phyloP scores from a whole-genome alignment of 2,113 vertebrate species.

The Oreochromis aureus region DNA sequence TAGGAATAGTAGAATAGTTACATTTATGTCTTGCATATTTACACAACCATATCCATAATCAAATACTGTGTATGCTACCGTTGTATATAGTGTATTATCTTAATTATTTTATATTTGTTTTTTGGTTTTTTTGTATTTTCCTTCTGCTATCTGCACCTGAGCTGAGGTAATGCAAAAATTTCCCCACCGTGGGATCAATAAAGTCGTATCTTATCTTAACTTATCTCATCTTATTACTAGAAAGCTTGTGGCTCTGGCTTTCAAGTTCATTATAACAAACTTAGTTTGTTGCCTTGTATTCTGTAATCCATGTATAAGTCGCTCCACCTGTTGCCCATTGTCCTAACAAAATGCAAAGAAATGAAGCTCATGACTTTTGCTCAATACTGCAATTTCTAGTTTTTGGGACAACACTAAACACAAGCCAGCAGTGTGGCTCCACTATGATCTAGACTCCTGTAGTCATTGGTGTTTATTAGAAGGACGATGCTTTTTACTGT shows the following conservation, averaged over 20 bases:
- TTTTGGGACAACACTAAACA: background rate
- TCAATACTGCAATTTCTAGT: background rate
- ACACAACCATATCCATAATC: background rate
- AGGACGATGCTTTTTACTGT: background rate
- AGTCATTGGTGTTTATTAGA: background rate
- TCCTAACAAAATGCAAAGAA: background rate
- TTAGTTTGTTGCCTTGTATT: background rate
- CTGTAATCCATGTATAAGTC: background rate
- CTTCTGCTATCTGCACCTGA: background rate
- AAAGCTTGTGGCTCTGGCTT: background rate
- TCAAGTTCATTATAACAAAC: background rate
- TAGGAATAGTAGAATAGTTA: background rate
- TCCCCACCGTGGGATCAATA: background rate
- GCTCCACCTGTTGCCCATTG: rapidly evolving
- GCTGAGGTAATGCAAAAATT: background rate
- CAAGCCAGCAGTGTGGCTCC: background rate
- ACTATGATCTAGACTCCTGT: background rate
- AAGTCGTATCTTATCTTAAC: background rate
- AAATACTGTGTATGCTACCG: background rate
- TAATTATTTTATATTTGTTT: background rate
- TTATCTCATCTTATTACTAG: background rate
- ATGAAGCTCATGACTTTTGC: background rate
- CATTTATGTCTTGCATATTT: background rate
- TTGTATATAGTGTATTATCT: background rate
- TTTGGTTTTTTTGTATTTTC: background rate